Conservation (phyloP, 2,113 vertebrate species). For the Archocentrus centrarchus region DNA sequence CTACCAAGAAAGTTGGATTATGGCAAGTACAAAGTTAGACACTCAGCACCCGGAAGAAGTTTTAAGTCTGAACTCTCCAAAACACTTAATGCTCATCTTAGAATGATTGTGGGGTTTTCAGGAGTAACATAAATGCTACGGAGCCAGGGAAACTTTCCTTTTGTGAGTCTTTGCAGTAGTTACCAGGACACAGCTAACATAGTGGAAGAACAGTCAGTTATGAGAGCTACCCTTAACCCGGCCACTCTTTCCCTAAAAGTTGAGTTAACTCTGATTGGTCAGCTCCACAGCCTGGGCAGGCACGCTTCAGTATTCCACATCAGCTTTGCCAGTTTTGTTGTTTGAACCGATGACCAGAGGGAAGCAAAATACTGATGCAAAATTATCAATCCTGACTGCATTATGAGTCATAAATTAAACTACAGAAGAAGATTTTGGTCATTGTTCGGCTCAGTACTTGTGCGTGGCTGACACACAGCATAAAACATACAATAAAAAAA, state of each 20-base stretch:
- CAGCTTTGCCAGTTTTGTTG: not conserved
- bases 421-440: not conserved
- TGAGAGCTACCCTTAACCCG: not conserved
- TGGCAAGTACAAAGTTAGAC: slow-evolving; percentile 1
- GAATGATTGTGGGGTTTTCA: not conserved
- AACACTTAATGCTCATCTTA: not conserved
- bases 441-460: accelerated
- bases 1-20: not conserved
- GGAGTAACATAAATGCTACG: not conserved
- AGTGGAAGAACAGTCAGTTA: not conserved
- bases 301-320: not conserved
- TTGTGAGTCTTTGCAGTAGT: not conserved
- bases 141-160: not conserved
- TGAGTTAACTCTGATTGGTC: not conserved
- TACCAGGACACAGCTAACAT: not conserved
- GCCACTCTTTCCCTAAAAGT: accelerated
- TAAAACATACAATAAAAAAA: no score
- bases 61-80: not conserved
- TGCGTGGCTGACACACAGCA: not conserved
- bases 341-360: not conserved
- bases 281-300: not conserved
- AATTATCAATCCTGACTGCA: no score
- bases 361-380: no score
- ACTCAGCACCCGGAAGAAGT: not conserved
- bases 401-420: not conserved